phyloP scores from a whole-genome alignment of 2,113 vertebrate species.

The Chaetorhynchus papuensis region DNA sequence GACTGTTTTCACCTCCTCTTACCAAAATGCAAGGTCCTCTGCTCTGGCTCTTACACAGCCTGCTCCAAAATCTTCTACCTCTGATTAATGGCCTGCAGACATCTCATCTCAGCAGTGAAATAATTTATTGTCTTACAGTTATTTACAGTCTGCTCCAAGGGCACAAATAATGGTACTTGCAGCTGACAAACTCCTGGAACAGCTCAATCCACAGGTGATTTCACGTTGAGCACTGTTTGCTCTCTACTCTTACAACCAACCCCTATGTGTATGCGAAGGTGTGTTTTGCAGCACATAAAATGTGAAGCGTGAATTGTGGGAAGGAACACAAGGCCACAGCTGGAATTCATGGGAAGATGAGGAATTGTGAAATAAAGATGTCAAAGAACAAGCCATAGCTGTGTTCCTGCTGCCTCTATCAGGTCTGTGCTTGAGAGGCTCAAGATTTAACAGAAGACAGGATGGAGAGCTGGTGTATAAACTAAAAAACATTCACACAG shows the following conservation, averaged over 20 bases:
- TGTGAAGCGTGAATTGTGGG: neutral
- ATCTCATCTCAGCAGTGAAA: neutral
- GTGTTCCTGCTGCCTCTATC: neutral
- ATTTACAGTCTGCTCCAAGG: neutral
- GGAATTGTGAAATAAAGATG: neutral
- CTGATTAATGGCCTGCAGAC: neutral
- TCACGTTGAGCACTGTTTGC: neutral
- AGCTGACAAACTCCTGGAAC: neutral
- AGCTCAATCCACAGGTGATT: neutral
- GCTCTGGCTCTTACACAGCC: neutral
- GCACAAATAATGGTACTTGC: neutral
- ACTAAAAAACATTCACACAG: fast-evolving
- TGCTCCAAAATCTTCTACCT: neutral
- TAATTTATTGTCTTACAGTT: neutral
- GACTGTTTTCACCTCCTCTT: neutral
- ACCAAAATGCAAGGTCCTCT: neutral
- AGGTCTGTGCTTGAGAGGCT: neutral
- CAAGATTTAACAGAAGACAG: neutral
- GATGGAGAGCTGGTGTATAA: neutral
- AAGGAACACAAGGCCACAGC: neutral
- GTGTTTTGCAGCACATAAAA: neutral
- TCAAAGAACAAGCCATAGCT: neutral
- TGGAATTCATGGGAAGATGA: neutral
- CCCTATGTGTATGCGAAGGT: neutral
- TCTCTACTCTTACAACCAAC: neutral